These are phyloP conservation scores for Oostethus manadensis DNA, from an alignment of 2,113 vertebrate species.

Conservation along the genomic window DNA sequence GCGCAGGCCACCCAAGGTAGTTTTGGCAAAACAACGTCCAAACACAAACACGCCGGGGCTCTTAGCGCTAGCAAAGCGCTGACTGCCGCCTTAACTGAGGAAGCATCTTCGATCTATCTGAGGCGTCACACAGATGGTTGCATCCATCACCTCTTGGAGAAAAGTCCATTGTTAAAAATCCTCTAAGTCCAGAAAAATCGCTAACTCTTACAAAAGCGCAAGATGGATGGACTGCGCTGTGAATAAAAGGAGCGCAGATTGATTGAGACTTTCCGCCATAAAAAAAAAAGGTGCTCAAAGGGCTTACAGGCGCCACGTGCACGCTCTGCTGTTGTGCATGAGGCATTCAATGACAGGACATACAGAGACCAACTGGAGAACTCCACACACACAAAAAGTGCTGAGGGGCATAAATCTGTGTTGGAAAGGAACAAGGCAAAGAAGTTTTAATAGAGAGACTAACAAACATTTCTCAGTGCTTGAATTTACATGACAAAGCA, in stretches of 20 bases:
- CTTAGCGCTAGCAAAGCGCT: background rate
- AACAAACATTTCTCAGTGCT: background rate
- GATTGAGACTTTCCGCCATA: conserved; percentile 51
- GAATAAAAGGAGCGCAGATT: conserved; percentile 50
- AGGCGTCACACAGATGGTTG: conserved; percentile 58
- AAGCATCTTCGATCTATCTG: conserved; percentile 24
- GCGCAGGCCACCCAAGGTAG: conserved; percentile 35
- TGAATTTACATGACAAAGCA: background rate
- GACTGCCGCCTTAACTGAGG: background rate
- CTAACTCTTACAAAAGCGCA: conserved; percentile 44
- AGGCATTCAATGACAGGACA: conserved; percentile 44
- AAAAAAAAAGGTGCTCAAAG: conserved; percentile 31
- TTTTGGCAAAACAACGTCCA: too few relatives aligned
- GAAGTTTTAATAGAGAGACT: background rate
- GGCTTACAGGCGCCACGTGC: conserved; percentile 48
- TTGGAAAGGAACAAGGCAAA: background rate
- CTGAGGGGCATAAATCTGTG: conserved; percentile 7
- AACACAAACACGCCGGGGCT: background rate
- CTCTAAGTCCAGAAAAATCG: conserved; percentile 55
- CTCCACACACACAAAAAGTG: conserved; percentile 12
- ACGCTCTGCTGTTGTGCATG: conserved; percentile 42
- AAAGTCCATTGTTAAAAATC: conserved; percentile 32
- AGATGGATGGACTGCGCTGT: conserved; percentile 16
- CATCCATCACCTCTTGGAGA: conserved; percentile 47
- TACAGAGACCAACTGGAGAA: conserved; percentile 59